Evolutionary conservation across 2,113 vertebrate genomes (phyloP).

Genomic region (Thryonomys swinderianus): DNA sequence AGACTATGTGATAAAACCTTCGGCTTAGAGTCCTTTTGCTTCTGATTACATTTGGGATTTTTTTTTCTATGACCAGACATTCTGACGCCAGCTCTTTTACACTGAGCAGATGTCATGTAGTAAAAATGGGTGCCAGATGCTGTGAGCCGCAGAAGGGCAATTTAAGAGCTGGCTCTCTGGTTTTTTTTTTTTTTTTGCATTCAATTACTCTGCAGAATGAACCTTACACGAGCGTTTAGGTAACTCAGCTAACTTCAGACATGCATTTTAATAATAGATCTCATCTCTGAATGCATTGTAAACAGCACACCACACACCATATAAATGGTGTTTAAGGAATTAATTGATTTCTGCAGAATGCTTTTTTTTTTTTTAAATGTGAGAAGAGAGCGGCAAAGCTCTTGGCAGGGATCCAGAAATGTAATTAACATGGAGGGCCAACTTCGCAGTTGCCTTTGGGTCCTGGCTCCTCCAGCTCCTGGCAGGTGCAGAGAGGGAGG

Average conservation of each 20-base stretch:
- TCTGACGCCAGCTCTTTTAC: slow-evolving; percentile 91
- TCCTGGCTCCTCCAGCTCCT: slow-evolving; percentile 65
- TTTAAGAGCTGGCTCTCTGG: slow-evolving; percentile 90
- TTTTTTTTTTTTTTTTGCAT: slow-evolving; percentile 85
- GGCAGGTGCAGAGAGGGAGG: slow-evolving; percentile 82
- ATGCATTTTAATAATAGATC: slow-evolving; percentile 85
- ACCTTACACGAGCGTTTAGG: slow-evolving; percentile 87
- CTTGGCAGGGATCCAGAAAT: slow-evolving; percentile 82
- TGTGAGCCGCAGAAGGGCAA: slow-evolving; percentile 89
- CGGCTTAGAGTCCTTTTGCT: slow-evolving; percentile 88
- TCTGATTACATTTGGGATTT: slow-evolving; percentile 91
- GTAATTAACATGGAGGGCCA: slow-evolving; percentile 81
- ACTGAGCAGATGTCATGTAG: slow-evolving; percentile 91
- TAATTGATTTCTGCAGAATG: slow-evolving; percentile 81
- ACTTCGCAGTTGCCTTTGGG: slow-evolving; percentile 81
- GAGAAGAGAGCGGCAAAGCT: slow-evolving; percentile 66
- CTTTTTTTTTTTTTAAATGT: slow-evolving; percentile 39
- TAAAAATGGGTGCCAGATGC: slow-evolving; percentile 92
- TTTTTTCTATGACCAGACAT: slow-evolving; percentile 90
- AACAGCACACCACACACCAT: slow-evolving; percentile 57
- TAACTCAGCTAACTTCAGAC: slow-evolving; percentile 87
- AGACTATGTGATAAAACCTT: slow-evolving; percentile 88
- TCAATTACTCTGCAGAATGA: slow-evolving; percentile 88
- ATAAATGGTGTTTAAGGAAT: slow-evolving; percentile 81
- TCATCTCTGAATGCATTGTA: slow-evolving; percentile 78